Base-by-base conservation (phyloP, 2,797 vertebrate species). In the Semotilus atromaculatus region DNA sequence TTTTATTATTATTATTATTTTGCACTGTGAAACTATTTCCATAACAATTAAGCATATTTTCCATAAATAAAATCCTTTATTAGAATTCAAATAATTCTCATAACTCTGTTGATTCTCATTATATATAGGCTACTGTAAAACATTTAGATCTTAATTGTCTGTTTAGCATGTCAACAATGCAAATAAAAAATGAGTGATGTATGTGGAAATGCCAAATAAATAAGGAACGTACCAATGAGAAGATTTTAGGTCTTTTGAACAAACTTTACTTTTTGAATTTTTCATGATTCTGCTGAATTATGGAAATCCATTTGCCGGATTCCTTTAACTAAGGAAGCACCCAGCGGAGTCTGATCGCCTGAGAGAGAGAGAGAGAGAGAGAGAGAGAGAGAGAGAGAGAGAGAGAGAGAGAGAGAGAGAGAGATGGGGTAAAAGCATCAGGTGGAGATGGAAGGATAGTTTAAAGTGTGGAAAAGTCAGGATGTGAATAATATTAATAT, bases 231-330 rank as follows among this genome's bases (percentile, higher is more conserved):
- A 36, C 71, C 70, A 82, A 80, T 23, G 79, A 84, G 83, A 55
- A 80, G 45, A 82, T 51, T 86, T 55, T 45, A 66, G 38, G 83
- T 87, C 45, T 85, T 85, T 81, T 43, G 43, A 66, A 26, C 77
- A 81, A 89, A 88, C 82, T 84, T 86, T 84, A 36, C 64, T 45
- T 31, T 78, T 79, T 88, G 2, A 82, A 88, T 90, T 80, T 87
- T 90, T 88, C 29, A 90, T 87, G 81, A 84, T 76, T 79, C 26
- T 29, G 13, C 71, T 84, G 75, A 88, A 89, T 83, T 81, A 86
- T 80, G 70, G 81, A 90, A 88, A 87, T 84, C 75, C 70, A 86
- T 89, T 89, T 86, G 83, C 83, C 77, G 83, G 60, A 76, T 67
- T 83, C 31, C 45, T 76, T 76, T 76, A 83, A 83, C 72, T 73